Conservation (phyloP, 64 coral and sea anemone genomes). For the Acropora yongei region DNA sequence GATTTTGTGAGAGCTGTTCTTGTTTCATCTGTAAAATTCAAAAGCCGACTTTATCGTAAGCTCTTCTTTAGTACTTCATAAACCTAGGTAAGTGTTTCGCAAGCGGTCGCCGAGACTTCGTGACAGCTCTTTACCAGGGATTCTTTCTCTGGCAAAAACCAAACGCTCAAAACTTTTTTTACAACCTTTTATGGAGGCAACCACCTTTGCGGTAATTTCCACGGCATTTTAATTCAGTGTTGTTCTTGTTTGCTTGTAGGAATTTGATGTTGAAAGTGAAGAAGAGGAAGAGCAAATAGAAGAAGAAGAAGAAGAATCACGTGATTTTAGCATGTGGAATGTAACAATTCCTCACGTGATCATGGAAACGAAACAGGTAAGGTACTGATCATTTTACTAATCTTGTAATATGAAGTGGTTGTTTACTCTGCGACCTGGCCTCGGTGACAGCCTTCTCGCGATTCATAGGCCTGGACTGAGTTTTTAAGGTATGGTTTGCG, state of each 20-base stretch:
- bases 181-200: background rate
- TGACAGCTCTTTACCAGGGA: background rate
- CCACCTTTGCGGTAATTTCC: background rate
- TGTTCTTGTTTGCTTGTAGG: conserved; percentile 12
- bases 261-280: conserved; percentile 71
- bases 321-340: conserved; percentile 88
- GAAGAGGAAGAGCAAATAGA: conserved; percentile 44
- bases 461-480: too few relatives aligned
- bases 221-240: too few relatives aligned
- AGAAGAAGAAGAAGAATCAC: conserved; percentile 28
- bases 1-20: too few relatives aligned
- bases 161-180: too few relatives aligned
- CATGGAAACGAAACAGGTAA: conserved; percentile 87
- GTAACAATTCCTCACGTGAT: conserved; percentile 90
- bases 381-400: background rate
- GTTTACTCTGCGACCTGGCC: background rate
- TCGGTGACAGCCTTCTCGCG: too few relatives aligned
- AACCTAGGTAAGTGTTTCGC: background rate
- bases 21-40: background rate
- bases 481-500: too few relatives aligned
- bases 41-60: background rate
- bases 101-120: background rate
- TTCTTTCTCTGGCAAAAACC: background rate
- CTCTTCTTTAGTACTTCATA: background rate
- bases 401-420: background rate